Conservation (phyloP, 2,888 invertebrate genomes). For the Mellilla xanthometata region DNA sequence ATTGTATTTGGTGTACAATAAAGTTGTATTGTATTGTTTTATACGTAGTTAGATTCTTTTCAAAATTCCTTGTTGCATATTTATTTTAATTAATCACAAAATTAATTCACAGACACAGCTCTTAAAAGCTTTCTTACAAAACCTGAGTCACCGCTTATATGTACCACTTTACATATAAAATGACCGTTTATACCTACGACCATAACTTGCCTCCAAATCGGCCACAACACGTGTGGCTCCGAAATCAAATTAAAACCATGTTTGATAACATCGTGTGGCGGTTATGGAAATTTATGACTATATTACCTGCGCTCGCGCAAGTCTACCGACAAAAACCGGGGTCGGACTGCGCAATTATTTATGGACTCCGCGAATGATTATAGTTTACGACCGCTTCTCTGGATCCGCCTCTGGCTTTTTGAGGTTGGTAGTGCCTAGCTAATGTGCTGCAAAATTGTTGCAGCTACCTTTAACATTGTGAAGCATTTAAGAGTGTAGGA, state of each 20-base stretch:
- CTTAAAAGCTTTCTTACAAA: too few species aligned
- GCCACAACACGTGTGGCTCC: constrained; percentile 79
- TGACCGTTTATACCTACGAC: constrained; percentile 55
- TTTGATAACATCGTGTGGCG: constrained; percentile 83
- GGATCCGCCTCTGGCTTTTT: constrained; percentile 58
- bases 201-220: constrained; percentile 70
- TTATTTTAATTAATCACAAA: too few species aligned
- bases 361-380: constrained; percentile 78
- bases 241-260: constrained; percentile 82
- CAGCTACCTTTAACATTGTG: constrained; percentile 27
- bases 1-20: too few species aligned
- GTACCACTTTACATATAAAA: constrained; percentile 27
- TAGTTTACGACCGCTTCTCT: constrained; percentile 74
- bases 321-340: constrained; percentile 65
- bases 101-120: too few species aligned
- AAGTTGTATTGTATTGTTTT: too few species aligned
- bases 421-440: constrained; percentile 33
- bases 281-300: constrained; percentile 83
- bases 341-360: constrained; percentile 76
- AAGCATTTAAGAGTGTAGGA: too few species aligned
- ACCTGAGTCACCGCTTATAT: constrained; percentile 11
- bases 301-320: constrained; percentile 80
- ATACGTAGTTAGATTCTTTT: too few species aligned
- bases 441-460: constrained; percentile 44
- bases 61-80: too few species aligned